Conservation (phyloP, 1,140 invertebrate species). For the Arion vulgaris region DNA sequence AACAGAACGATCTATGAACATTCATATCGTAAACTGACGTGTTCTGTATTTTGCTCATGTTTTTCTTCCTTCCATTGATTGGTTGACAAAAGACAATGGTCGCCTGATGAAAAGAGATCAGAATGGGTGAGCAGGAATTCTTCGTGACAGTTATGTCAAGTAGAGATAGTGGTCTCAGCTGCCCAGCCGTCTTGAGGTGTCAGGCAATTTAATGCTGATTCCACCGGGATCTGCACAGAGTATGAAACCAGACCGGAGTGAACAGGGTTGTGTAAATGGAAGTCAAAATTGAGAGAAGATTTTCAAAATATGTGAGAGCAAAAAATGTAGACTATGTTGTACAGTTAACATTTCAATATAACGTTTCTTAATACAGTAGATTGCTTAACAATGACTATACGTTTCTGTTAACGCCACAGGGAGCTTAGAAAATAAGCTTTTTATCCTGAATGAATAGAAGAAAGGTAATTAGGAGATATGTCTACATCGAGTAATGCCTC, state of each 20-base stretch:
- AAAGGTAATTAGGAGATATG: no score
- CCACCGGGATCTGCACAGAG: not conserved
- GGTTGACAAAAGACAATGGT: not conserved
- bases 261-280: not conserved
- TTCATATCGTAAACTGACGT: no score
- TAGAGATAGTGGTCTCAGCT: slow-evolving; percentile 10
- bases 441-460: no score
- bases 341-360: no score
- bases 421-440: no score
- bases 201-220: slow-evolving; percentile 32
- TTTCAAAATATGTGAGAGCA: no score
- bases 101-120: slow-evolving; percentile 27
- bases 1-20: no score
- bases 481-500: not conserved
- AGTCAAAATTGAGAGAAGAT: not conserved
- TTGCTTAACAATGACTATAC: no score
- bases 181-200: slow-evolving; percentile 29
- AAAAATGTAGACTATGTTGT: no score
- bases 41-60: no score
- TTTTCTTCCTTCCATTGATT: not conserved
- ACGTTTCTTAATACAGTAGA: no score
- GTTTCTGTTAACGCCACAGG: no score
- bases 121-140: slow-evolving; percentile 12
- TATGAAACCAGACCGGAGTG: not conserved
- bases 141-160: not conserved